Conservation (phyloP, 2,888 invertebrate species). For the Ceramica pisi region DNA sequence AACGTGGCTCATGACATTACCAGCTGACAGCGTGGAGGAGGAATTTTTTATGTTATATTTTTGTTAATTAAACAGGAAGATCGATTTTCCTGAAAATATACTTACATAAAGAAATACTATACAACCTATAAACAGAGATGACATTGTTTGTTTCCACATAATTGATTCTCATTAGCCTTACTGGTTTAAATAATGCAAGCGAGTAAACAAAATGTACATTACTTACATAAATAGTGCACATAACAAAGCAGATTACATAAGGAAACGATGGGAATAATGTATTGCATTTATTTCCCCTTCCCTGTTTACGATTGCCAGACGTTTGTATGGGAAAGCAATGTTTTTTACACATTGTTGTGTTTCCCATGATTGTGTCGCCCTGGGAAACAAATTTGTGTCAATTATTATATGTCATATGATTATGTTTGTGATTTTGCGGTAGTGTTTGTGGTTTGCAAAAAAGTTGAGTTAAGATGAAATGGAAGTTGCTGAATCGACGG, state of each 20-base stretch:
- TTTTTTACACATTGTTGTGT: conserved; percentile 38
- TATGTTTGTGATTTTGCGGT: conserved; percentile 9
- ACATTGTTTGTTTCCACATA: conserved; percentile 26
- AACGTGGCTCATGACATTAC: too few species aligned
- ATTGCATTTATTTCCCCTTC: conserved; percentile 51
- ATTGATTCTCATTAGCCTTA: conserved; percentile 14
- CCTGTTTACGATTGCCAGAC: conserved; percentile 28
- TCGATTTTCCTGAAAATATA: conserved; percentile 20
- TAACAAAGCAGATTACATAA: conserved; percentile 16
- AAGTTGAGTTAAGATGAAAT: not conserved
- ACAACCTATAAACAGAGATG: conserved; percentile 11
- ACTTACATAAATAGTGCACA: conserved; percentile 9
- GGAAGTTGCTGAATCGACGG: not conserved
- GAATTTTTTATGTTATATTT: too few species aligned
- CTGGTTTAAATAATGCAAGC: conserved; percentile 15
- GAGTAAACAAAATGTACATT: conserved; percentile 27
- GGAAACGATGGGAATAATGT: conserved; percentile 44
- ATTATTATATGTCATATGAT: conserved; percentile 40
- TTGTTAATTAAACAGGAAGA: not conserved
- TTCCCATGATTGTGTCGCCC: conserved; percentile 62
- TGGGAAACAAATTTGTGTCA: conserved; percentile 56
- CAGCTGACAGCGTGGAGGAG: too few species aligned
- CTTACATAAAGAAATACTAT: accelerated
- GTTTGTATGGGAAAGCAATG: conserved; percentile 46
- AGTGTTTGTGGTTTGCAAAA: not conserved